phyloP scores from a whole-genome alignment of 2,113 vertebrate genomes.

The Forbesichthys papilliferus region DNA sequence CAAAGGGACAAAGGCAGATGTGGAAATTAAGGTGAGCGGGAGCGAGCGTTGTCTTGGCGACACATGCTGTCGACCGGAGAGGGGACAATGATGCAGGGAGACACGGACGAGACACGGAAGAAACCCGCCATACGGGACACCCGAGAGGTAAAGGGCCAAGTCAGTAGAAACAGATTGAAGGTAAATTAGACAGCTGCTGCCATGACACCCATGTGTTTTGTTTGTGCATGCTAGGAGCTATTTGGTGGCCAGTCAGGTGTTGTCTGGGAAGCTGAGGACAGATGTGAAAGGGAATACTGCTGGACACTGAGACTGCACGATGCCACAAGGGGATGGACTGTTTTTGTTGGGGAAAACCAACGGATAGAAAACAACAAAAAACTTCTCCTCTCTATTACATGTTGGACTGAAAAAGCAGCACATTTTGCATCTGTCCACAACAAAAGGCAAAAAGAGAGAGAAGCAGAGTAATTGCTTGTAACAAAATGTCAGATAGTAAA shows the following conservation, averaged over 20 bases:
- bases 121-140: conserved; percentile 47
- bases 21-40: conserved; percentile 69
- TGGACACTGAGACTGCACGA: conserved; percentile 85
- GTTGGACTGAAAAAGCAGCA: conserved; percentile 32
- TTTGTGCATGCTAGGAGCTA: conserved; percentile 71
- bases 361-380: conserved; percentile 5
- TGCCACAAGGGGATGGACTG: conserved; percentile 71
- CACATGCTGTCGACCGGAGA: conserved; percentile 68
- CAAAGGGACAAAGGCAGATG: conserved; percentile 49
- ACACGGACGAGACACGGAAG: conserved; percentile 75
- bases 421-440: conserved; percentile 30
- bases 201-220: conserved; percentile 76
- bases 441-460: conserved; percentile 47
- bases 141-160: neutral
- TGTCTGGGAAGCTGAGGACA: conserved; percentile 76
- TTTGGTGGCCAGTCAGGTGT: conserved; percentile 76
- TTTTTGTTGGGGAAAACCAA: neutral
- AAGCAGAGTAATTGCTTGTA: conserved; percentile 44
- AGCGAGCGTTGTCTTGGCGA: conserved; percentile 62
- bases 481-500: conserved; percentile 34
- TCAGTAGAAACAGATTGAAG: neutral
- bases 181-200: conserved; percentile 70
- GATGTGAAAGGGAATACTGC: conserved; percentile 79
- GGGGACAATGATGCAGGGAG: conserved; percentile 69
- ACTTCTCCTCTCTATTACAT: conserved; percentile 17